These are phyloP conservation scores for Hiodon alosoides DNA, from an alignment of 2,113 vertebrate genomes.

Conservation along the genomic window DNA sequence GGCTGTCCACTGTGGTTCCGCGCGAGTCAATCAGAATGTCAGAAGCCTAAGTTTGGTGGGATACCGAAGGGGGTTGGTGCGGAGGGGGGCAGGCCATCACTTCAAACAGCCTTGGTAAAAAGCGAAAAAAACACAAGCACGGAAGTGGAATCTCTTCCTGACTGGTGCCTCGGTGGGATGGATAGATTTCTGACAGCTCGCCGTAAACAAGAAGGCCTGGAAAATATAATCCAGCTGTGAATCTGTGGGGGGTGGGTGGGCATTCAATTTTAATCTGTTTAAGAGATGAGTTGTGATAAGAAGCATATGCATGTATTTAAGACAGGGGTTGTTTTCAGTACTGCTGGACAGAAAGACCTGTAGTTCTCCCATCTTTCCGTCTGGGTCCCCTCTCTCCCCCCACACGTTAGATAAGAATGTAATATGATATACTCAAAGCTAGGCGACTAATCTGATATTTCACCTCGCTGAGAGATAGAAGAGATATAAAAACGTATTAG, in stretches of 20 bases:
- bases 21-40: no score
- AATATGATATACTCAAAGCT: slow-evolving; percentile 71
- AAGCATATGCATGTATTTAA: slow-evolving; percentile 1
- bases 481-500: slow-evolving; percentile 69
- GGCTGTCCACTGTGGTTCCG: no score
- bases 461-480: slow-evolving; percentile 62
- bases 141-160: background rate
- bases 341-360: slow-evolving; percentile 9
- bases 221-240: slow-evolving; percentile 31
- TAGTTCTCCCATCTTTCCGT: no score
- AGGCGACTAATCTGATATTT: slow-evolving; percentile 71
- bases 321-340: slow-evolving; percentile 21
- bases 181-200: slow-evolving; percentile 24
- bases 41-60: background rate
- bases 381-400: slow-evolving; percentile 29
- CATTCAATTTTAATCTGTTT: slow-evolving; percentile 31
- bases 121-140: background rate
- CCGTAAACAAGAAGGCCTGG: slow-evolving; percentile 30
- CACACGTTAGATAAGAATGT: slow-evolving; percentile 62
- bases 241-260: slow-evolving; percentile 14
- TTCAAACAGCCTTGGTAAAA: background rate
- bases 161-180: background rate
- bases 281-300: slow-evolving; percentile 33
- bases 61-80: background rate
- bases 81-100: background rate